Evolutionary conservation across 2,113 vertebrate species (phyloP), one percentile per base, ranked within the genome.

Genomic region (Rostratula benghalensis): DNA sequence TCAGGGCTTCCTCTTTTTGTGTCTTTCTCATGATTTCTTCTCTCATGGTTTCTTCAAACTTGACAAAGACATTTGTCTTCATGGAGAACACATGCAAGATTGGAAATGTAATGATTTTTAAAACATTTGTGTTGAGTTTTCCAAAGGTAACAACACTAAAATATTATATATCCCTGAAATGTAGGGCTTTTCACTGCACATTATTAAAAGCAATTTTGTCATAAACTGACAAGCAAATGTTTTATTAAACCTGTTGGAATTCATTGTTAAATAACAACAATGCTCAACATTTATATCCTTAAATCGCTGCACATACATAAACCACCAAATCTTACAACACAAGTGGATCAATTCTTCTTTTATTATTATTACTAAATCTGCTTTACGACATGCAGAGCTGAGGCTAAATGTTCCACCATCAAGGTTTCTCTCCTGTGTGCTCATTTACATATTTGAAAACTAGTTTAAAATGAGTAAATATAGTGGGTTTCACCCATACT

Each of bases 231-330:
- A 91, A 89, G 63, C 11, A 91, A 78, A 79, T 89, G 25, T 91
- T 95, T 92, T 96, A 92, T 87, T 94, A 83, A 96, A 85, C 41
- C 50, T 91, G 74, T 76, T 94, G 74, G 53, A 89, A 91, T 61
- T 87, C 77, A 85, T 79, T 89, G 87, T 94, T 96, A 95, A 96
- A 85, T 74, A 96, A 95, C 81, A 95, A 75, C 50, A 68, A 27
- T 56, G 64, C 85, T 92, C 61, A 96, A 43, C 83, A 57, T 81
- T 80, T 94, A 84, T 86, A 54, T 89, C 80, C 54, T 94, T 89
- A 93, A 93, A 96, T 76, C 57, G 87, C 83, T 73, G 27, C 61
- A 76, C 28, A 56, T 75, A 88, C 33, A 76, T 81, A 93, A 91
- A 92, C 13, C 27, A 89, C 63, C 31, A 82, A 89, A 61, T 57